Evolutionary conservation across 2,888 invertebrate species (phyloP).

Genomic region (Diloba caeruleocephala): DNA sequence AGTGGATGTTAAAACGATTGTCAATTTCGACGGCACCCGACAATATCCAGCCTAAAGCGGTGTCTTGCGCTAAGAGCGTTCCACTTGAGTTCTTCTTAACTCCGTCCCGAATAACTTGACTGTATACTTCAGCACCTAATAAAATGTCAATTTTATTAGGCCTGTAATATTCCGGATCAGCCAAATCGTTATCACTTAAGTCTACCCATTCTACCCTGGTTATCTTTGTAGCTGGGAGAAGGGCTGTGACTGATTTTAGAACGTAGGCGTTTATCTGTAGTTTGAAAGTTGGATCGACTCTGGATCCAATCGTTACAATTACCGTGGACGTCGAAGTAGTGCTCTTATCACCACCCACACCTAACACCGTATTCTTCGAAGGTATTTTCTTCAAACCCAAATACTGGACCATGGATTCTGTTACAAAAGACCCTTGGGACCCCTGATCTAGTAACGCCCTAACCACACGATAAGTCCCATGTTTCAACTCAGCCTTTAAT

Average conservation of each 20-base stretch:
- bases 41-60: no score
- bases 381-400: slow-evolving; percentile 4
- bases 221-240: slow-evolving; percentile 7
- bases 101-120: no score
- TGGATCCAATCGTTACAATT: not conserved
- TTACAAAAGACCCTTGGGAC: slow-evolving; percentile 48
- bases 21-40: no score
- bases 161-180: no score
- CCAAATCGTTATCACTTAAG: no score
- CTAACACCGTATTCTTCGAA: slow-evolving; percentile 17
- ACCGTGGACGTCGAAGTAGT: not conserved
- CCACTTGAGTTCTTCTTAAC: no score
- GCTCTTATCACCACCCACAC: slow-evolving; percentile 31
- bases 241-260: slow-evolving; percentile 8
- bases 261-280: slow-evolving; percentile 9
- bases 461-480: slow-evolving; percentile 16
- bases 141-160: no score
- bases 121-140: no score
- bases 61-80: no score
- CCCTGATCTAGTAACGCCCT: slow-evolving; percentile 52
- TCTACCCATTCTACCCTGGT: slow-evolving; percentile 8
- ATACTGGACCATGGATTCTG: slow-evolving; percentile 25
- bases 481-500: slow-evolving; percentile 19
- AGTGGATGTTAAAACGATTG: no score
- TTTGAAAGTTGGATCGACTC: slow-evolving; percentile 1